Evolutionary conservation across 2,113 vertebrate species (phyloP).

Genomic region (Salvelinus sp.): DNA sequence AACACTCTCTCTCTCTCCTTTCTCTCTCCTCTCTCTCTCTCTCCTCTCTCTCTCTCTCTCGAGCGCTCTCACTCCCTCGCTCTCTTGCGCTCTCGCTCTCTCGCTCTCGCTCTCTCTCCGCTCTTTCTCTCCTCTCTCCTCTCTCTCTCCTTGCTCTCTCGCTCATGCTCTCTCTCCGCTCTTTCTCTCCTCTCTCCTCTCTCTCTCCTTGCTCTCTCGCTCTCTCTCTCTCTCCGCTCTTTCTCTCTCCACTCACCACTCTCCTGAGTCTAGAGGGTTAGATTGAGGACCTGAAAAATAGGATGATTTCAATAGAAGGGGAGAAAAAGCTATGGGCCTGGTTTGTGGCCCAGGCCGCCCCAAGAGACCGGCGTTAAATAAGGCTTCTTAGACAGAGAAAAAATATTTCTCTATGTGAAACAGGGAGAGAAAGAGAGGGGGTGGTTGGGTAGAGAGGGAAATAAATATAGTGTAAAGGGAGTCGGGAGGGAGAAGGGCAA

Average conservation of each 20-base stretch:
- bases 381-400: constrained; percentile 6
- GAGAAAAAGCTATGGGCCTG: background rate
- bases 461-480: background rate
- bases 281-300: background rate
- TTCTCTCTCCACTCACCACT: no score
- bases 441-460: no score
- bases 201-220: background rate
- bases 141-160: no score
- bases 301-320: background rate
- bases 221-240: background rate
- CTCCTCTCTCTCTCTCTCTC: no score
- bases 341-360: constrained; percentile 15
- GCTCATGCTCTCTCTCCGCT: background rate
- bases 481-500: background rate
- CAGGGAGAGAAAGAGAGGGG: no score
- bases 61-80: no score
- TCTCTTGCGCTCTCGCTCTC: no score
- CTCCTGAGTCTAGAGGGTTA: background rate
- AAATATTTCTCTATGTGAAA: no score
- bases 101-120: background rate
- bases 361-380: constrained; percentile 1
- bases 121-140: no score
- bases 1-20: no score
- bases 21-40: no score
- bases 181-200: no score